Percentiles rank a stretch among this genome's conserved stretches.
These are phyloP conservation scores for Drosophila nr. fundita DNA, from an alignment of 2,888 invertebrate species.

Conservation along the genomic window DNA sequence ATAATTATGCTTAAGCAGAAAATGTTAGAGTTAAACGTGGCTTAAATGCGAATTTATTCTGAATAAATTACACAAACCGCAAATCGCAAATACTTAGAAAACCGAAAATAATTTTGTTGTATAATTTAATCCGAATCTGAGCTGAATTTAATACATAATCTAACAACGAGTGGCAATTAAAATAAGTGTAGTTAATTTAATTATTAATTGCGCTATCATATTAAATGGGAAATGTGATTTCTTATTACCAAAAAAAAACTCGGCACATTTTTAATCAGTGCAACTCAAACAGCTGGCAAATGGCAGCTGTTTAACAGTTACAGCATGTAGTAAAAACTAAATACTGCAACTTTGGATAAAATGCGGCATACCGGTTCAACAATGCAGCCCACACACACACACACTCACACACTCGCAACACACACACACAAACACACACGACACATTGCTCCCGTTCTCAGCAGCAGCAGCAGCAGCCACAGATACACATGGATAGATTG, in stretches of 20 bases:
- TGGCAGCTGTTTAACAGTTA: constrained; percentile 51
- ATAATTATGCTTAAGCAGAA: neutral
- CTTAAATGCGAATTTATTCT: neutral
- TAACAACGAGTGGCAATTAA: neutral
- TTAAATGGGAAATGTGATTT: constrained; percentile 13
- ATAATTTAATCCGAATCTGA: neutral
- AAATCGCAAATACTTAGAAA: neutral
- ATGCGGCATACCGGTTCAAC: constrained; percentile 65
- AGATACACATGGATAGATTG: constrained; percentile 30
- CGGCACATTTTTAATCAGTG: constrained; percentile 26
- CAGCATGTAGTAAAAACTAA: constrained; percentile 57
- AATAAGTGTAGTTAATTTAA: neutral
- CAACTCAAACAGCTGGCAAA: constrained; percentile 33
- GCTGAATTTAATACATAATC: neutral
- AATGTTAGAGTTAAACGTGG: neutral
- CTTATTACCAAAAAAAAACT: constrained; percentile 1
- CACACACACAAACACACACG: constrained; percentile 10
- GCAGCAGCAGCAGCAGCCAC: constrained; percentile 17
- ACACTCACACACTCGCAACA: neutral
- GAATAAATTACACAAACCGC: neutral
- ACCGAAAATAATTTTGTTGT: neutral
- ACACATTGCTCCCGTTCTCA: constrained; percentile 73
- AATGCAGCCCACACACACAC: constrained; percentile 36
- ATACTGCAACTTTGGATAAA: constrained; percentile 27
- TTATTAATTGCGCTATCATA: constrained; percentile 10